Percentiles rank a stretch among this genome's conserved stretches.
These are phyloP conservation scores for Silurus asotus DNA, from an alignment of 2,113 vertebrate genomes.

Conservation along the genomic window DNA sequence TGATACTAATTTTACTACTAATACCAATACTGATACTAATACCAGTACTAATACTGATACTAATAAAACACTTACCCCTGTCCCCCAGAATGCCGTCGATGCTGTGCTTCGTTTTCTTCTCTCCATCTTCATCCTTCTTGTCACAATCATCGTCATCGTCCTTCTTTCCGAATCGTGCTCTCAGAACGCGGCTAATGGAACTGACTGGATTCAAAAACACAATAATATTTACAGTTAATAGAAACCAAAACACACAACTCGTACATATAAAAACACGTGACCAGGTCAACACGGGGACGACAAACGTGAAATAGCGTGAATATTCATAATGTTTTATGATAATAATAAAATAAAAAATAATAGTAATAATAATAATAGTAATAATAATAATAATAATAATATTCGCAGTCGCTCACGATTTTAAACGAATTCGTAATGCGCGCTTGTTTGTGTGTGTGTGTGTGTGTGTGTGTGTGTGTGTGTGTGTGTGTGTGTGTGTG, in stretches of 20 bases:
- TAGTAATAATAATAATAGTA: too few relatives aligned
- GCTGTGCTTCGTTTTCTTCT: slow-evolving; percentile 99
- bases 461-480: neutral
- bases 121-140: slow-evolving; percentile 98
- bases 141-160: slow-evolving; percentile 95
- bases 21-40: neutral
- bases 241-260: neutral
- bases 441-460: neutral
- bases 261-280: neutral
- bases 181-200: slow-evolving; percentile 99
- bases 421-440: neutral
- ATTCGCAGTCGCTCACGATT: neutral
- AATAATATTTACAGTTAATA: slow-evolving; percentile 41
- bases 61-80: slow-evolving; percentile 83
- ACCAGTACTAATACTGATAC: neutral
- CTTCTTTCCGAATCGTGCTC: slow-evolving; percentile 99
- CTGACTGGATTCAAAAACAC: slow-evolving; percentile 85
- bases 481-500: neutral
- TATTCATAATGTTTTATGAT: too few relatives aligned
- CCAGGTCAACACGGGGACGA: neutral
- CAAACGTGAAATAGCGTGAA: neutral
- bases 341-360: too few relatives aligned
- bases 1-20: neutral
- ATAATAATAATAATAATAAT: neutral
- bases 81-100: slow-evolving; percentile 98